These are phyloP conservation scores for Apus apus DNA, from an alignment of 2,113 vertebrate species.

Conservation along the genomic window DNA sequence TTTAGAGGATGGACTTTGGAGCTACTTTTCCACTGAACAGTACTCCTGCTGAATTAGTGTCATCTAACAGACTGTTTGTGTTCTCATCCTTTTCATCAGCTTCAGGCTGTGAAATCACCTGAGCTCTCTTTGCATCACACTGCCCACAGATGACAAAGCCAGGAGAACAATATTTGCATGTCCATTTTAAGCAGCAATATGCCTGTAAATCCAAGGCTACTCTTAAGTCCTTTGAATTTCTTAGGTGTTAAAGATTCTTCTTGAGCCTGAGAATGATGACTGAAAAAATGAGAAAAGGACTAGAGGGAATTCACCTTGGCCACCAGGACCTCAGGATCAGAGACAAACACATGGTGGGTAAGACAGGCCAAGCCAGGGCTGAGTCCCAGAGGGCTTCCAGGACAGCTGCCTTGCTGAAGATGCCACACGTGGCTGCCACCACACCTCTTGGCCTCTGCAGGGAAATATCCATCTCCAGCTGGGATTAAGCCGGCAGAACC, in stretches of 20 bases:
- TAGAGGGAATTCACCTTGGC: not conserved
- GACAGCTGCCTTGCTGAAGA: not conserved
- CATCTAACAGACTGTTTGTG: not conserved
- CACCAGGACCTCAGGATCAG: not conserved
- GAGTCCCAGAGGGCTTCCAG: not conserved
- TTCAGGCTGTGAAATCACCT: not conserved
- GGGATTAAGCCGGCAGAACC: not conserved
- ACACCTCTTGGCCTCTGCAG: not conserved
- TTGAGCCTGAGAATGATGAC: not conserved
- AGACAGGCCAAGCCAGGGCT: rapidly evolving
- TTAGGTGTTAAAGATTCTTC: not conserved
- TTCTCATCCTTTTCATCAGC: not conserved
- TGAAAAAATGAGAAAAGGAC: not conserved
- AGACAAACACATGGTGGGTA: too few species aligned
- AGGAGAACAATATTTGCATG: rapidly evolving
- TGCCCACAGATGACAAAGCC: not conserved
- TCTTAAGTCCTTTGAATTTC: not conserved
- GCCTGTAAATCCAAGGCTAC: not conserved
- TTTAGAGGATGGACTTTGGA: not conserved
- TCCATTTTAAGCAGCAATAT: not conserved
- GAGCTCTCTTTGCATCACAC: not conserved
- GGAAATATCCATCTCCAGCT: not conserved
- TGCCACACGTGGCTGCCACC: not conserved
- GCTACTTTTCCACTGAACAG: not conserved
- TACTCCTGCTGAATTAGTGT: not conserved